phyloP scores from a whole-genome alignment of 2,113 vertebrate genomes.

The Thamnophis sirtalis region DNA sequence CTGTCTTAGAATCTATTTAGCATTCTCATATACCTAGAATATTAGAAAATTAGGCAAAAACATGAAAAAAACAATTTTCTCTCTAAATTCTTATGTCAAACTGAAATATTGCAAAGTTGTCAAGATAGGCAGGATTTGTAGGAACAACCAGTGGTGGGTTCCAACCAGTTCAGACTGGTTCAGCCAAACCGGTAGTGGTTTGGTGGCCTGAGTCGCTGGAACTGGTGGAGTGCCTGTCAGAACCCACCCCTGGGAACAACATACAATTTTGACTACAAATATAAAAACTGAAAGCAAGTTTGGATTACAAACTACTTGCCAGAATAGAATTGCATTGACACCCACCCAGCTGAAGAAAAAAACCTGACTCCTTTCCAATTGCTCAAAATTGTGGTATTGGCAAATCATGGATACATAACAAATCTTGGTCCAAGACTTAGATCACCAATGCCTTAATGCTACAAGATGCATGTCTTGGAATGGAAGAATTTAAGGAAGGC shows the following conservation, averaged over 20 bases:
- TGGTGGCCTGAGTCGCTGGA: too few species aligned
- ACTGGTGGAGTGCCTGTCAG: too few species aligned
- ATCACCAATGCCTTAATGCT: neutral
- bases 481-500: neutral
- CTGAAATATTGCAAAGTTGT: neutral
- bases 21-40: neutral
- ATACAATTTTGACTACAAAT: neutral
- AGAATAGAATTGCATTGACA: neutral
- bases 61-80: neutral
- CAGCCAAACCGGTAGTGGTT: too few species aligned
- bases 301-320: neutral
- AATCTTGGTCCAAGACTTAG: neutral
- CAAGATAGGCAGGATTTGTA: neutral
- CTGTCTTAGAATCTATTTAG: neutral
- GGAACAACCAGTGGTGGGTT: neutral
- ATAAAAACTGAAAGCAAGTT: neutral
- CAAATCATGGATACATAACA: neutral
- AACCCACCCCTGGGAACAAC: neutral
- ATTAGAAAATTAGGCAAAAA: neutral
- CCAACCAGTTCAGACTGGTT: too few species aligned
- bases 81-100: neutral
- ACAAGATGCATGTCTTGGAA: neutral
- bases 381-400: neutral
- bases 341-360: neutral
- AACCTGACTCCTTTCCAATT: neutral